Conservation (phyloP, 2,888 invertebrate genomes). For the Tenthredo notha region DNA sequence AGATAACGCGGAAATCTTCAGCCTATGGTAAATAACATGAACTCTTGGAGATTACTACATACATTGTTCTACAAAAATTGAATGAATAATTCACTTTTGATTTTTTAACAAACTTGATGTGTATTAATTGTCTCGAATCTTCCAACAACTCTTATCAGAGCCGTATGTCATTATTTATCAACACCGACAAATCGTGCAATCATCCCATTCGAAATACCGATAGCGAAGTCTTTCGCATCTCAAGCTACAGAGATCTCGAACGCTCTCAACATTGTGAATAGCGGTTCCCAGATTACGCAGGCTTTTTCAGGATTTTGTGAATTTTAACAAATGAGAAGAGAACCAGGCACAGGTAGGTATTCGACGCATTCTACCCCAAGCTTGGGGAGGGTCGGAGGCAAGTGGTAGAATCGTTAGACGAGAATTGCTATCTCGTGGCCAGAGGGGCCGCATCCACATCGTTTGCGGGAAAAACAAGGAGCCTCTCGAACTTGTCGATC, state of each 20-base stretch:
- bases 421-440: background rate
- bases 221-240: background rate
- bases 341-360: background rate
- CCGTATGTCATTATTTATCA: background rate
- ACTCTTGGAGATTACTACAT: background rate
- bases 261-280: background rate
- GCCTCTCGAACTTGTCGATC: conserved; percentile 20
- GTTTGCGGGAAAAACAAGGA: conserved; percentile 15
- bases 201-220: background rate
- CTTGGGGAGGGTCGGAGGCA: background rate
- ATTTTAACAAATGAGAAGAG: background rate
- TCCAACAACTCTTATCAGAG: background rate
- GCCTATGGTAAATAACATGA: background rate
- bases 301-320: background rate
- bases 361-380: background rate
- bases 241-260: background rate
- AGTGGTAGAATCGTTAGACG: background rate
- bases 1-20: background rate
- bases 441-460: background rate
- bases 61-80: background rate
- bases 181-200: background rate
- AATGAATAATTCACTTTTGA: background rate
- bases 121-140: background rate
- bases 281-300: background rate
- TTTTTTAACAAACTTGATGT: background rate